Conservation (phyloP, 2,797 vertebrate genomes). For the Diglossa cyanea region DNA sequence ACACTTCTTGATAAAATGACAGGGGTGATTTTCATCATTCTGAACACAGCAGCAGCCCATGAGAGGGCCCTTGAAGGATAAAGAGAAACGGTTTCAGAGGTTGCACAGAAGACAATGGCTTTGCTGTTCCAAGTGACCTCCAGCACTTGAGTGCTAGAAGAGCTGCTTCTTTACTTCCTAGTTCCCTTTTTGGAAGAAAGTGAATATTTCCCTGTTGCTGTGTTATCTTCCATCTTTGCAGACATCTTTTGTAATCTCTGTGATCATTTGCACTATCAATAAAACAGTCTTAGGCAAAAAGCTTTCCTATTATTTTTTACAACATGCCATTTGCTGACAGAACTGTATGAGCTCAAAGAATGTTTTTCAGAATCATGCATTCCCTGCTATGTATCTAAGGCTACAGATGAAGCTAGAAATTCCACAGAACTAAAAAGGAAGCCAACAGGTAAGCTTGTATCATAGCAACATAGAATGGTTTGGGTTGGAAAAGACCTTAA, state of each 20-base stretch:
- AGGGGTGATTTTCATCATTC: not conserved
- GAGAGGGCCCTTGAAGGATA: not conserved
- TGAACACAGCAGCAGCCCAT: not conserved
- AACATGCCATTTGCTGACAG: not conserved
- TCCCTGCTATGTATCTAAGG: not conserved
- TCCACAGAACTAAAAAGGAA: not conserved
- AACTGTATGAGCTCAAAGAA: not conserved
- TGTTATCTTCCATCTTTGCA: not conserved
- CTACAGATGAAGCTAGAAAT: not conserved
- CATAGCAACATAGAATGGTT: not conserved
- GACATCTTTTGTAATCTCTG: not conserved
- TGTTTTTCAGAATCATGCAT: not conserved
- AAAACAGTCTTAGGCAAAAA: not conserved
- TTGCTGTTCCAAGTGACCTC: not conserved
- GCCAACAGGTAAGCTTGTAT: not conserved
- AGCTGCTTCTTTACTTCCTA: not conserved
- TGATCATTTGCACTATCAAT: not conserved
- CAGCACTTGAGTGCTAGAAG: not conserved
- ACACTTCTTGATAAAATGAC: not conserved
- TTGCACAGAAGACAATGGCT: not conserved
- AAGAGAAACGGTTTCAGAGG: not conserved
- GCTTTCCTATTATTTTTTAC: not conserved
- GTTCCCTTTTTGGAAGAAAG: not conserved
- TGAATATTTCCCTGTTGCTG: not conserved
- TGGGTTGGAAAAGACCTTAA: not conserved